Conservation (phyloP, 2,888 invertebrate genomes). For the Eristalinus aeneus region DNA sequence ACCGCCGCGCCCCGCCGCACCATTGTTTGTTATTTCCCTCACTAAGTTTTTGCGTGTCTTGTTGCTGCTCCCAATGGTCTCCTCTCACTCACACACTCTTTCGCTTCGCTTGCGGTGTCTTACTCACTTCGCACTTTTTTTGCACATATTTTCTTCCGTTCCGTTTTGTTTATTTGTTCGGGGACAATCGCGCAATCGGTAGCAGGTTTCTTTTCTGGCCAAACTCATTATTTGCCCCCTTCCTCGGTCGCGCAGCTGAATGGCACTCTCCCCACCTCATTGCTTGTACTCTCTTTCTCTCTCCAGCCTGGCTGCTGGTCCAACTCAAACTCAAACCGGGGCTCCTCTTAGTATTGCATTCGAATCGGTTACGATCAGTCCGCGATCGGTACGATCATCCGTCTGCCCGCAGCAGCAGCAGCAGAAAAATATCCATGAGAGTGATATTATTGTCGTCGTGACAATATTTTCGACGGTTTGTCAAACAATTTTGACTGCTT, state of each 20-base stretch:
- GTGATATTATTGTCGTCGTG: constrained; percentile 31
- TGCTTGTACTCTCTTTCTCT: not conserved
- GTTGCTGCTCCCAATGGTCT: not conserved
- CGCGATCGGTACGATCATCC: constrained; percentile 55
- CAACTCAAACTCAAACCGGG: constrained; percentile 49
- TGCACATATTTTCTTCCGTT: constrained; percentile 31
- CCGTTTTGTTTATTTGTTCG: constrained; percentile 35
- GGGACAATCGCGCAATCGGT: constrained; percentile 35
- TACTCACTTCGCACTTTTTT: constrained; percentile 7
- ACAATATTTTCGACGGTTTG: constrained; percentile 53
- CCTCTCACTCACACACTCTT: not conserved
- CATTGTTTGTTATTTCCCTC: not conserved
- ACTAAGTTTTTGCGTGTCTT: not conserved
- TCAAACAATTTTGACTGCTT: not conserved
- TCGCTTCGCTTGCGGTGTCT: not conserved
- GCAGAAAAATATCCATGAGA: not conserved
- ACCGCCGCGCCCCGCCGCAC: not conserved
- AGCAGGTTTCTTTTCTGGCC: constrained; percentile 52
- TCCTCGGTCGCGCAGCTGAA: not conserved
- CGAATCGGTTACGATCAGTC: constrained; percentile 67
- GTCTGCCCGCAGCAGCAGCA: constrained; percentile 15
- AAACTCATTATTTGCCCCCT: constrained; percentile 50
- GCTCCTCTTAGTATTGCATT: constrained; percentile 54
- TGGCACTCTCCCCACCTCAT: constrained; percentile 13
- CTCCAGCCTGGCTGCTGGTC: constrained; percentile 1